Conservation (phyloP, 2,888 invertebrate genomes). For the Liopterus haemorrhoidalis region DNA sequence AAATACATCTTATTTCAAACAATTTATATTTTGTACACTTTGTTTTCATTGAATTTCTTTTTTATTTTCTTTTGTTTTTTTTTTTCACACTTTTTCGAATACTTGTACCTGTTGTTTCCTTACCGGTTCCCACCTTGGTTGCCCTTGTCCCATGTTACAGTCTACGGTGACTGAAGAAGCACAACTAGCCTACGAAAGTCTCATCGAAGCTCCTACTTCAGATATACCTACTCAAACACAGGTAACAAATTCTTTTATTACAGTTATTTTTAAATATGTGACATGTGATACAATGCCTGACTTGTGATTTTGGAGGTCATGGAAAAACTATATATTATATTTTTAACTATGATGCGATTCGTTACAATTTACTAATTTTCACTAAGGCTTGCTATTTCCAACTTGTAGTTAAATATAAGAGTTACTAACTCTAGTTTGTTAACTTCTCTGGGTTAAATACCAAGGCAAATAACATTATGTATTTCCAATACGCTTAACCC, state of each 20-base stretch:
- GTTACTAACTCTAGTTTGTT: too few relatives aligned
- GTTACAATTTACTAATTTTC: too few relatives aligned
- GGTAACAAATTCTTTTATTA: slow-evolving; percentile 37
- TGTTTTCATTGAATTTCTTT: too few relatives aligned
- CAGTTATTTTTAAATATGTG: slow-evolving; percentile 41
- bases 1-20: slow-evolving; percentile 21
- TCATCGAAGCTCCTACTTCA: slow-evolving; percentile 64
- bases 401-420: too few relatives aligned
- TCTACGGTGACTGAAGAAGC: slow-evolving; percentile 81
- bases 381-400: too few relatives aligned
- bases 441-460: too few relatives aligned
- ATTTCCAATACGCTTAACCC: too few relatives aligned
- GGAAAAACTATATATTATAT: too few relatives aligned
- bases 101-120: slow-evolving; percentile 15
- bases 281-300: too few relatives aligned
- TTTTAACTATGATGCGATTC: too few relatives aligned
- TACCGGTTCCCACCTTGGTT: slow-evolving; percentile 27
- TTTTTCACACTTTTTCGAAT: slow-evolving; percentile 1
- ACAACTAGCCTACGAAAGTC: slow-evolving; percentile 85
- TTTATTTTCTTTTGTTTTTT: slow-evolving; percentile 25
- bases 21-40: slow-evolving; percentile 14
- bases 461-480: too few relatives aligned
- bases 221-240: slow-evolving; percentile 38
- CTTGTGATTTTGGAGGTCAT: too few relatives aligned
- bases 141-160: slow-evolving; percentile 52